Conservation (phyloP, 2,113 vertebrate genomes). For the Patagioenas fasciata region DNA sequence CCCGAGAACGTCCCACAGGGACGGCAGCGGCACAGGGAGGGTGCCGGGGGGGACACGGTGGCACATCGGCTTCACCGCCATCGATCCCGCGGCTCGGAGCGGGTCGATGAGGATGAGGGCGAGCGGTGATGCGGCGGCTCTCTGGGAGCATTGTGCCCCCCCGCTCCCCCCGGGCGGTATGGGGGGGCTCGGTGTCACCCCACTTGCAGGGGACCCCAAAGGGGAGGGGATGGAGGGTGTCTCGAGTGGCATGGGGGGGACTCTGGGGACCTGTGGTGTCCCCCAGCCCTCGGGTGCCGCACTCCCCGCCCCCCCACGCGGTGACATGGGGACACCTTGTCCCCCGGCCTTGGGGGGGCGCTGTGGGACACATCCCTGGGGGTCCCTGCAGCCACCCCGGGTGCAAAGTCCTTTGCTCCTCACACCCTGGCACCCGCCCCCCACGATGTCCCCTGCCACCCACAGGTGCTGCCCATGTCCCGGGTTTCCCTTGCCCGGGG, state of each 20-base stretch:
- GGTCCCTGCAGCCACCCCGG: neutral
- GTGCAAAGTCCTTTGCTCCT: neutral
- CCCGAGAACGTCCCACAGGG: neutral
- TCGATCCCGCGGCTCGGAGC: neutral
- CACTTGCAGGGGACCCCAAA: accelerated
- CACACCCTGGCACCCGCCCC: no score
- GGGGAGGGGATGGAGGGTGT: neutral
- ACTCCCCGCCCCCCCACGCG: neutral
- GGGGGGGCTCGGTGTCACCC: neutral
- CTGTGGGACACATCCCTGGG: neutral
- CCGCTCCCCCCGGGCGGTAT: accelerated
- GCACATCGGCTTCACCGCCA: neutral
- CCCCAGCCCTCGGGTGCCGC: neutral
- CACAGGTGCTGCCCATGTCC: neutral
- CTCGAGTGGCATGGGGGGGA: neutral
- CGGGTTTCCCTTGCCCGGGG: no score
- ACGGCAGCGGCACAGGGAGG: neutral
- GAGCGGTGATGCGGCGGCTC: neutral
- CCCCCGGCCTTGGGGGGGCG: neutral
- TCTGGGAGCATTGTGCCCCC: neutral
- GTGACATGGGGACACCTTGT: neutral
- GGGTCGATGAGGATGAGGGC: neutral
- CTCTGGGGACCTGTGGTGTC: neutral
- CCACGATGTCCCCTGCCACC: neutral
- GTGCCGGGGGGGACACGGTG: neutral